A percentile compares a stretch with the other conserved stretches of the same genome.
phyloP scores from a whole-genome alignment of 2,113 vertebrate species.

The Sula dactylatra region DNA sequence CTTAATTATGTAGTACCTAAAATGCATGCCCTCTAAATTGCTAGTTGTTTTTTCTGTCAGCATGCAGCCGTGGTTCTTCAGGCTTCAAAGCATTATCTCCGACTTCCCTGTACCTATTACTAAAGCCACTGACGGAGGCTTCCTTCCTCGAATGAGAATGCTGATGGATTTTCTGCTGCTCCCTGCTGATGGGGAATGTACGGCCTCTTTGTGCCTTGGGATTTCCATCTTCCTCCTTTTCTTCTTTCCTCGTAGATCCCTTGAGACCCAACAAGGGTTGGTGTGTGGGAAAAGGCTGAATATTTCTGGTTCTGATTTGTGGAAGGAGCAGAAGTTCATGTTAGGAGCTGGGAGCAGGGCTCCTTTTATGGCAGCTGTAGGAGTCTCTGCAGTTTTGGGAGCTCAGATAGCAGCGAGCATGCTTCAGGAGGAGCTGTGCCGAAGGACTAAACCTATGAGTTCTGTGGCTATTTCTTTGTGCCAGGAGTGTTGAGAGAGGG shows the following conservation, averaged over 20 bases:
- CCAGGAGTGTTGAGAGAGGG: accelerated
- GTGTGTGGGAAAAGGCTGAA: not conserved
- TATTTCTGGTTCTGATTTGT: not conserved
- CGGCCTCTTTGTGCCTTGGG: not conserved
- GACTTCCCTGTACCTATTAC: not conserved
- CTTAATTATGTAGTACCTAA: not conserved
- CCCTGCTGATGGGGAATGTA: not conserved
- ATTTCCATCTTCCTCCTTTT: not conserved
- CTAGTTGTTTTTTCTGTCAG: not conserved
- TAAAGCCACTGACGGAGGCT: not conserved
- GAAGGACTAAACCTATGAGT: not conserved
- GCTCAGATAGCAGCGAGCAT: not conserved
- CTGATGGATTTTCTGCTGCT: not conserved
- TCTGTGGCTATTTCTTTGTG: not conserved
- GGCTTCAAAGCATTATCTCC: not conserved
- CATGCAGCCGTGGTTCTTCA: not conserved
- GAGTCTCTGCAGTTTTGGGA: not conserved
- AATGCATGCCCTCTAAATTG: not conserved
- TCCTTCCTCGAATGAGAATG: not conserved
- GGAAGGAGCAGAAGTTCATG: not conserved
- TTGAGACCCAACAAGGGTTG: not conserved
- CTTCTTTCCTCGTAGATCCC: not conserved
- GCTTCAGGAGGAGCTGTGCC: accelerated
- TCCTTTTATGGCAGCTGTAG: not conserved
- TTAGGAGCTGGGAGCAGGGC: not conserved